phyloP scores from a whole-genome alignment of 2,797 vertebrate genomes.

The Ispidina lecontei region DNA sequence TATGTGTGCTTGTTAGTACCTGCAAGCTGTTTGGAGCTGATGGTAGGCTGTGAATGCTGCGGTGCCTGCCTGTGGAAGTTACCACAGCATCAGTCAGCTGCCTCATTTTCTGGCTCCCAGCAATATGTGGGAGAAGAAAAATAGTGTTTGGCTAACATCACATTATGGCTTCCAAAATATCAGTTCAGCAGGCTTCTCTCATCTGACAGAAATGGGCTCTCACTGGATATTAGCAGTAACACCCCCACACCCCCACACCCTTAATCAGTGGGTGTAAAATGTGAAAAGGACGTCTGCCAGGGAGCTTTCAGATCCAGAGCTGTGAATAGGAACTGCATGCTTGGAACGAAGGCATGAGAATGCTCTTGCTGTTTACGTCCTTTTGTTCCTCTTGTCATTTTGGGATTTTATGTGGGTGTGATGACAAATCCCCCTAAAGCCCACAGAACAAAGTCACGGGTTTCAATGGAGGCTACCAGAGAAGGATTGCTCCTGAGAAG shows the following conservation, averaged over 20 bases:
- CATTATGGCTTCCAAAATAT: constrained; percentile 36
- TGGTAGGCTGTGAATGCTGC: not conserved
- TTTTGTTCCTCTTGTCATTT: constrained; percentile 61
- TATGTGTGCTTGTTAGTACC: constrained; percentile 18
- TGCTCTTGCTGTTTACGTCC: constrained; percentile 14
- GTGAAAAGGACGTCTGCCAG: constrained; percentile 42
- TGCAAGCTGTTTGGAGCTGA: not conserved
- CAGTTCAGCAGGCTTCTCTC: constrained; percentile 7
- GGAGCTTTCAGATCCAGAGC: constrained; percentile 33
- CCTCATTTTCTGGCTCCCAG: constrained; percentile 14
- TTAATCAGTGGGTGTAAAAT: constrained; percentile 49
- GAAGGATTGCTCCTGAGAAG: not conserved
- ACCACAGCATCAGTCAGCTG: not conserved
- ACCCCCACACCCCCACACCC: not conserved
- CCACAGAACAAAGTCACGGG: not conserved
- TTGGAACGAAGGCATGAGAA: constrained; percentile 54
- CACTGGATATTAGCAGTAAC: not conserved
- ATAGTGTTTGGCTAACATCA: not conserved
- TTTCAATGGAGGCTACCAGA: not conserved
- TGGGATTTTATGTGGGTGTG: constrained; percentile 52
- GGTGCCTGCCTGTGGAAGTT: not conserved
- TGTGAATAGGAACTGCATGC: constrained; percentile 40
- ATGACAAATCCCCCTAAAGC: constrained; percentile 34
- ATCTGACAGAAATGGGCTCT: constrained; percentile 35
- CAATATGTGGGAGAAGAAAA: constrained; percentile 24